Percentiles rank a stretch among this genome's conserved stretches.
Evolutionary conservation across 2,888 invertebrate species (phyloP).

Genomic region (Pecten maximus): DNA sequence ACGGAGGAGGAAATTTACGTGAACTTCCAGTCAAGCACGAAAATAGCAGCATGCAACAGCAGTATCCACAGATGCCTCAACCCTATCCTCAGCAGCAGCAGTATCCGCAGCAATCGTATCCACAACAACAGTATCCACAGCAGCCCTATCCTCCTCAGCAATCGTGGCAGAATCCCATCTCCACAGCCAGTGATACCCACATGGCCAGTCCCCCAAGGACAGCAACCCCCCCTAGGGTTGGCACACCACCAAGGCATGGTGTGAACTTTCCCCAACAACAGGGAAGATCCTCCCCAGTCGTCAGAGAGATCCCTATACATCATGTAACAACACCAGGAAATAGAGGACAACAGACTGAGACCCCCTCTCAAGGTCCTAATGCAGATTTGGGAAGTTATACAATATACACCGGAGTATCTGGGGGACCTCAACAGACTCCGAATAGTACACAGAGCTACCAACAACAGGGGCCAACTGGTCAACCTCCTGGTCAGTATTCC

Average conservation of each 20-base stretch:
- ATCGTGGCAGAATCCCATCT: not conserved
- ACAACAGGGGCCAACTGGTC: slow-evolving; percentile 33
- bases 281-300: slow-evolving; percentile 48
- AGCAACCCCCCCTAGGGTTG: slow-evolving; percentile 57
- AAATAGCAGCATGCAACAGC: not conserved
- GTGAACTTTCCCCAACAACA: slow-evolving; percentile 32
- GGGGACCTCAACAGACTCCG: not conserved
- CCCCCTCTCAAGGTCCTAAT: not conserved
- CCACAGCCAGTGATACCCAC: not conserved
- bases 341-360: slow-evolving; percentile 37
- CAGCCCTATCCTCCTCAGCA: not conserved
- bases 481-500: slow-evolving; percentile 45
- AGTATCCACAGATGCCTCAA: slow-evolving; percentile 35
- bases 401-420: slow-evolving; percentile 43
- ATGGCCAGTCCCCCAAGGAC: slow-evolving; percentile 58
- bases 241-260: not conserved
- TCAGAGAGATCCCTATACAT: slow-evolving; percentile 73
- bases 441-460: slow-evolving; percentile 39
- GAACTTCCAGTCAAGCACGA: slow-evolving; percentile 26
- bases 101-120: slow-evolving; percentile 51
- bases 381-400: slow-evolving; percentile 43
- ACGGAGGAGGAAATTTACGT: slow-evolving; percentile 26
- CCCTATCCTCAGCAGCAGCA: slow-evolving; percentile 41
- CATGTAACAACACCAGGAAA: slow-evolving; percentile 57
- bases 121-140: slow-evolving; percentile 39